These are phyloP conservation scores for Choloepus hoffmanni DNA, from an alignment of 2,113 vertebrate species.

Conservation along the genomic window DNA sequence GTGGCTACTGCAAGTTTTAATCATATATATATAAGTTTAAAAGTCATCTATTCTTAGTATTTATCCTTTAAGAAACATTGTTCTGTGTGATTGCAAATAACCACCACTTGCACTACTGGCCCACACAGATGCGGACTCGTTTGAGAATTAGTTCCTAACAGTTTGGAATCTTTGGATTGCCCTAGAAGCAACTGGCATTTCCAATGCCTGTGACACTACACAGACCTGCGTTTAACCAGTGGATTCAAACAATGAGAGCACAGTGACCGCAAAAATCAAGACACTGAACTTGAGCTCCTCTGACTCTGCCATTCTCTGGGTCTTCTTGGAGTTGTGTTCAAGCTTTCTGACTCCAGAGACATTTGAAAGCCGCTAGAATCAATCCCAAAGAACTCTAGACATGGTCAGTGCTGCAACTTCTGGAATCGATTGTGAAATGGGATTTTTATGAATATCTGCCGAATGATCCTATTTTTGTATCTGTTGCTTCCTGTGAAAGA, in stretches of 20 bases:
- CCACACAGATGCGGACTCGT: no score
- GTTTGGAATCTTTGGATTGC: not conserved
- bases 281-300: fast-evolving
- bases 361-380: fast-evolving
- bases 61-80: not conserved
- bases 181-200: fast-evolving
- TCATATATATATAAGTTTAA: not conserved
- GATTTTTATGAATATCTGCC: not conserved
- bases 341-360: not conserved
- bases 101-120: not conserved
- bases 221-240: fast-evolving
- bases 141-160: not conserved
- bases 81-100: not conserved
- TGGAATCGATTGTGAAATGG: not conserved
- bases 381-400: not conserved
- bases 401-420: fast-evolving
- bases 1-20: not conserved
- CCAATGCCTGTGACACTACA: fast-evolving
- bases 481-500: not conserved
- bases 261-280: fast-evolving
- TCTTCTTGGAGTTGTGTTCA: fast-evolving
- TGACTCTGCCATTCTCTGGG: fast-evolving
- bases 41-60: not conserved
- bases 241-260: fast-evolving
- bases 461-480: fast-evolving